phyloP scores from a whole-genome alignment of 2,113 vertebrate genomes.

The Pituophis catenifer region DNA sequence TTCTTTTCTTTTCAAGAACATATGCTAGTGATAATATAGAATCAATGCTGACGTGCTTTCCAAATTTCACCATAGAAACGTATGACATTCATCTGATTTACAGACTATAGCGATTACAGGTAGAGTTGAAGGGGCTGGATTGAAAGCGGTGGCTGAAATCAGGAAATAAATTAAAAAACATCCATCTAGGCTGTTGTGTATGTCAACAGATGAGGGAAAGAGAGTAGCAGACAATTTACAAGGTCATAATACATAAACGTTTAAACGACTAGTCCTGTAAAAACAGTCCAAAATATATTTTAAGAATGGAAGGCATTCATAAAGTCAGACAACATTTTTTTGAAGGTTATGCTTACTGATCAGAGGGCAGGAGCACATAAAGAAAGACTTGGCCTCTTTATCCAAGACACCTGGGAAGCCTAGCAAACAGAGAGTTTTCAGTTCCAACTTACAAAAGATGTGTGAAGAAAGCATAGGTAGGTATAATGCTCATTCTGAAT shows the following conservation, averaged over 20 bases:
- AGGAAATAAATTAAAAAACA: neutral
- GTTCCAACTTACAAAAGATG: neutral
- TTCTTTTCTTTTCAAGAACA: neutral
- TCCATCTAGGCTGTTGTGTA: neutral
- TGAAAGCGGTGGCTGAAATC: neutral
- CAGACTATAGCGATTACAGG: neutral
- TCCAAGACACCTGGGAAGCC: neutral
- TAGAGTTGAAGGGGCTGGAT: neutral
- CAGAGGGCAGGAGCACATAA: neutral
- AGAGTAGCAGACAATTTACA: neutral
- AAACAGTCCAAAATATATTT: neutral
- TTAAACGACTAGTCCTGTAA: neutral
- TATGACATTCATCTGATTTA: neutral
- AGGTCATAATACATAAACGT: neutral
- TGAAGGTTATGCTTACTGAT: neutral
- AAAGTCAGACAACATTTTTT: neutral
- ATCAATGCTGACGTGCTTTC: neutral
- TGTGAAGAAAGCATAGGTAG: neutral
- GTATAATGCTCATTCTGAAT: neutral
- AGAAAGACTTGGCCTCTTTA: neutral
- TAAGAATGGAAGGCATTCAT: neutral
- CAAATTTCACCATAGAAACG: neutral
- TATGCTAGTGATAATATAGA: neutral
- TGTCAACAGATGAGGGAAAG: neutral
- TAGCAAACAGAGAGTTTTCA: neutral